Percentiles rank a stretch among this genome's conserved stretches.
phyloP scores from a whole-genome alignment of 2,113 vertebrate genomes.

The Trichechus manatus region DNA sequence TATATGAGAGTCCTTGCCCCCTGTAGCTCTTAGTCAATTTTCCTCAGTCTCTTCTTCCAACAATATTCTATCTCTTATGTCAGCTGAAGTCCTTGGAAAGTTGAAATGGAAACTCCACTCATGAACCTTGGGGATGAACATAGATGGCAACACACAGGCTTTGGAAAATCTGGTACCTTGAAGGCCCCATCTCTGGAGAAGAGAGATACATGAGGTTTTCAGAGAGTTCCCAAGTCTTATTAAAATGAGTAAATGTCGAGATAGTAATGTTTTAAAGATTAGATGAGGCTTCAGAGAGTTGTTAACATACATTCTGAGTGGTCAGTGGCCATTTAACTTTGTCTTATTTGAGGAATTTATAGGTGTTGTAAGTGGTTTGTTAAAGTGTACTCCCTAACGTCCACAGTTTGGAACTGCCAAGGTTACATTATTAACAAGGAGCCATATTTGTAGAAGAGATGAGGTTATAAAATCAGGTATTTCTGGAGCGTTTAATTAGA shows the following conservation, averaged over 20 bases:
- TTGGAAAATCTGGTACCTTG: neutral
- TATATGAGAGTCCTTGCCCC: neutral
- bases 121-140: neutral
- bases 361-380: slow-evolving; percentile 11
- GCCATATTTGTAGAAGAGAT: slow-evolving; percentile 13
- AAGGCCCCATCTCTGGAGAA: neutral
- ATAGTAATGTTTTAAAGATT: neutral
- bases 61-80: neutral
- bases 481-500: slow-evolving; percentile 64
- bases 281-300: slow-evolving; percentile 9
- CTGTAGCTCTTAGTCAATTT: neutral
- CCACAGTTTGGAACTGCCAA: slow-evolving; percentile 10
- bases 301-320: neutral
- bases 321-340: neutral
- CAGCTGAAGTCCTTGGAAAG: neutral
- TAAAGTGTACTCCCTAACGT: neutral
- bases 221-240: slow-evolving; percentile 12
- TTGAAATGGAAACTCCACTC: neutral
- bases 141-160: neutral
- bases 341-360: slow-evolving; percentile 33
- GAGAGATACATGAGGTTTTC: neutral
- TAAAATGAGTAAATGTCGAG: neutral
- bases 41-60: neutral
- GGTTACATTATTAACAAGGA: slow-evolving; percentile 62
- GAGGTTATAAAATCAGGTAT: slow-evolving; percentile 36